Evolutionary conservation across 2,888 invertebrate genomes (phyloP), one percentile per base, ranked within the genome.

Genomic region (Pollenia labialis): DNA sequence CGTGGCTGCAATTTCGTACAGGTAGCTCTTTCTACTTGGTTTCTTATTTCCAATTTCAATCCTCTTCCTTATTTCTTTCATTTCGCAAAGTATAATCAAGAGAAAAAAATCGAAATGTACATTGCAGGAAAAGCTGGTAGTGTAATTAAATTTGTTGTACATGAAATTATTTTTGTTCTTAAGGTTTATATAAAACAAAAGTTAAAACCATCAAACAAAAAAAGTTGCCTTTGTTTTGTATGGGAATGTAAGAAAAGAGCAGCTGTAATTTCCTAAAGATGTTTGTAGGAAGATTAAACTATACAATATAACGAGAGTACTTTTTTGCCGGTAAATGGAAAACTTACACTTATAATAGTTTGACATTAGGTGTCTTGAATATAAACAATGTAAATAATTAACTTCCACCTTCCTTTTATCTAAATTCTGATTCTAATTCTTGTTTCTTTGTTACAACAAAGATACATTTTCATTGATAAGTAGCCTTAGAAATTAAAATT

Each of bases 81-180:
- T 32, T 32, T 32, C 32, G 6, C 32, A 32, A 32, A 6, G 32
- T 32, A 4, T 1, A 6, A 6, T 32, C 32, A 32, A 6, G 23
- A 23, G 23, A 2, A 23, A 23, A 23, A 23, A 23, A 23, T n/a
- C 23, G 0, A 23, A 3, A 23, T 23, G 23, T 23, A 2, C 18
- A 2, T 23, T 23, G 18, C 3, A 23, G 6, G 6, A 18, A 54
- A 54, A 18, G 4, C 0, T 8, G 32, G 14, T 40, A 14, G n/a
- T 60, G 40, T 10, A 64, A 64, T 64, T 64, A 64, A 64, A 64
- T 64, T 64, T 64, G 42, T 64, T 64, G 18, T 6, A 64, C 42
- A 46, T 42, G 18, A 64, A 64, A 44, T n/a, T 64, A 12, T 16
- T 14, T 18, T 44, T 44, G 64, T 16, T 62, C 42, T 4, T 16